Evolutionary conservation across 2,888 invertebrate genomes (phyloP).

Genomic region (Dorcus parallelipipedus): DNA sequence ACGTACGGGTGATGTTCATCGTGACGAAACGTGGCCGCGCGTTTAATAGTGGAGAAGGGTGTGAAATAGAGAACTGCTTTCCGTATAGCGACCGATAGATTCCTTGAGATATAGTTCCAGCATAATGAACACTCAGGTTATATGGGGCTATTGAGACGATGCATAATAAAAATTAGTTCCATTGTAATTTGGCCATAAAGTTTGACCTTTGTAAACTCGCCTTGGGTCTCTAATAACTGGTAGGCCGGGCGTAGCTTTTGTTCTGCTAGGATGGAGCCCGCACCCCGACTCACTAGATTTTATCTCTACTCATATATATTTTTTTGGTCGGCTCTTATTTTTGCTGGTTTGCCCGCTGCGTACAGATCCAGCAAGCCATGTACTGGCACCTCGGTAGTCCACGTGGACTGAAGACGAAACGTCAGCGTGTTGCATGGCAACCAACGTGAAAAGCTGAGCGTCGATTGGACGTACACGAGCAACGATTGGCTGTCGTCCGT

Average conservation of each 20-base stretch:
- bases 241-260: constrained; percentile 47
- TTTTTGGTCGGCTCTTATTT: constrained; percentile 49
- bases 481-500: constrained; percentile 16
- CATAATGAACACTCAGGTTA: constrained; percentile 25
- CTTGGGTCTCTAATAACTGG: constrained; percentile 45
- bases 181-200: constrained; percentile 46
- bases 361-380: constrained; percentile 48
- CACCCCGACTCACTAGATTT: constrained; percentile 50
- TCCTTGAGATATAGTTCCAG: neutral
- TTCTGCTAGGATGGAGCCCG: constrained; percentile 44
- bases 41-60: too few relatives aligned
- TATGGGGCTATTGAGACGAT: constrained; percentile 26
- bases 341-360: constrained; percentile 50
- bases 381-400: constrained; percentile 49
- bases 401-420: constrained; percentile 44
- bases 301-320: constrained; percentile 48
- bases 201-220: constrained; percentile 46
- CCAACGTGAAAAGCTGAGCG: constrained; percentile 24
- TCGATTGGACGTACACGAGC: constrained; percentile 37
- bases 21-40: neutral
- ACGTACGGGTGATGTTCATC: neutral
- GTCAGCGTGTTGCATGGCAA: constrained; percentile 37
- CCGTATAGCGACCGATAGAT: neutral
- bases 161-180: constrained; percentile 31
- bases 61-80: too few relatives aligned